Evolutionary conservation across 2,888 invertebrate genomes (phyloP), one percentile per base, ranked within the genome.

Genomic region (Hemaris fuciformis): DNA sequence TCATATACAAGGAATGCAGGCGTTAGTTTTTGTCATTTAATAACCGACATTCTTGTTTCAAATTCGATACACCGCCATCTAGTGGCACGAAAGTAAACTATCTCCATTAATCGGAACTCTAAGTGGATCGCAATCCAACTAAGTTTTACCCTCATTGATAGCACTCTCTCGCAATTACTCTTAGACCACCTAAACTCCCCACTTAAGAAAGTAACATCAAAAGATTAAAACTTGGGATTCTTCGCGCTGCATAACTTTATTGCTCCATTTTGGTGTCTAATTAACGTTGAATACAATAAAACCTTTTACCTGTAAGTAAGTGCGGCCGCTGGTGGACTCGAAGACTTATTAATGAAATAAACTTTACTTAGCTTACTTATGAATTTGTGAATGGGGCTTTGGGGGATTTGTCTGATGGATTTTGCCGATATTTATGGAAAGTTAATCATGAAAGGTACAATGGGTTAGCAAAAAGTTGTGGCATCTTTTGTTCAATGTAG

Each of bases 201-300:
- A 31, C 53, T 53, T 31, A 27, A 53, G 27, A 31, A 31, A 53
- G 53, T 10, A 53, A 20, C 31, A 53, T 53, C 53, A 31, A 31
- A 53, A 53, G 53, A 53, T 53, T 53, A 53, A 25, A 53, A 53
- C 53, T 53, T 53, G 53, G 15, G 27, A 31, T 53, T 31, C 53
- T 48, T 25, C 27, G 48, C 25, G 48, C 27, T 53, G 53, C 53
- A 53, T 53, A 53, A 53, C 53, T 53, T 53, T 31, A 15, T 8
- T 18, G 18, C 53, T 53, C 27, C 20, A 53, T 31, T 53, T 27
- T 53, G n/a, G 38, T 38, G 53, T 45, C 22, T 53, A 31, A 53
- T 53, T 27, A 31, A 53, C 27, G 10, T 27, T 31, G 53, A 53
- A 53, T 13, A 31, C 53, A 53, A 53, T 53, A 53, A 53, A 53